Conservation (phyloP, 2,797 vertebrate species). For the Toxotes lorentzi region DNA sequence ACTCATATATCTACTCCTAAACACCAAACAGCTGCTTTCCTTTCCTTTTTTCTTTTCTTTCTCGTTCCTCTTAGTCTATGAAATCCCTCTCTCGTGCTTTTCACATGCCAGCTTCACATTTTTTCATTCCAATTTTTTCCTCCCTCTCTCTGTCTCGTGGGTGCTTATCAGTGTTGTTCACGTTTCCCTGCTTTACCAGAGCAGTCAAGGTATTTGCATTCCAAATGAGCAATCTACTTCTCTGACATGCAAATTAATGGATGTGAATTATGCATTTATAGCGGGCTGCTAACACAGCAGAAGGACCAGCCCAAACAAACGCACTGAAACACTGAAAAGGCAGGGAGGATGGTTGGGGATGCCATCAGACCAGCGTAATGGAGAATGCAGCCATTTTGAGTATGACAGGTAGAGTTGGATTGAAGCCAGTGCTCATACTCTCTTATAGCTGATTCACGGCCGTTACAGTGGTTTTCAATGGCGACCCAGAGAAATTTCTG, state of each 20-base stretch:
- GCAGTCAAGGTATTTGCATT: slow-evolving; percentile 84
- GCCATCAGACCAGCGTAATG: slow-evolving; percentile 6
- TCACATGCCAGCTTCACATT: slow-evolving; percentile 53
- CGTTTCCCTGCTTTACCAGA: slow-evolving; percentile 67
- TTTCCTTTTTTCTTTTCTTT: not conserved
- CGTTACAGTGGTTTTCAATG: no score
- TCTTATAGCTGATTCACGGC: not conserved
- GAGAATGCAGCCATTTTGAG: slow-evolving; percentile 40
- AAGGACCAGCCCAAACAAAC: slow-evolving; percentile 37
- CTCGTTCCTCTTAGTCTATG: slow-evolving; percentile 40
- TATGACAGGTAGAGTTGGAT: not conserved
- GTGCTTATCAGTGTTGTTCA: slow-evolving; percentile 75
- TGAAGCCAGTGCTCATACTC: slow-evolving; percentile 1
- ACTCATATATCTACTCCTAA: slow-evolving; percentile 24
- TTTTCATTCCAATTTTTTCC: not conserved
- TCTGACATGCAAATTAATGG: slow-evolving; percentile 85
- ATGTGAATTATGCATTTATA: slow-evolving; percentile 81
- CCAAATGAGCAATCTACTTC: slow-evolving; percentile 82
- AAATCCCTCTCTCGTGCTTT: slow-evolving; percentile 42
- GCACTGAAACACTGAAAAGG: slow-evolving; percentile 11
- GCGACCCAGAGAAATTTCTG: no score
- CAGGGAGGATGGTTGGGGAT: slow-evolving; percentile 24
- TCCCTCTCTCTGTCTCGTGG: slow-evolving; percentile 27
- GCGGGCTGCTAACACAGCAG: slow-evolving; percentile 61
- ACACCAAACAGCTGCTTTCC: slow-evolving; percentile 44